Conservation (phyloP, 2,797 vertebrate species). For the Odontamblyopus lacepedii region DNA sequence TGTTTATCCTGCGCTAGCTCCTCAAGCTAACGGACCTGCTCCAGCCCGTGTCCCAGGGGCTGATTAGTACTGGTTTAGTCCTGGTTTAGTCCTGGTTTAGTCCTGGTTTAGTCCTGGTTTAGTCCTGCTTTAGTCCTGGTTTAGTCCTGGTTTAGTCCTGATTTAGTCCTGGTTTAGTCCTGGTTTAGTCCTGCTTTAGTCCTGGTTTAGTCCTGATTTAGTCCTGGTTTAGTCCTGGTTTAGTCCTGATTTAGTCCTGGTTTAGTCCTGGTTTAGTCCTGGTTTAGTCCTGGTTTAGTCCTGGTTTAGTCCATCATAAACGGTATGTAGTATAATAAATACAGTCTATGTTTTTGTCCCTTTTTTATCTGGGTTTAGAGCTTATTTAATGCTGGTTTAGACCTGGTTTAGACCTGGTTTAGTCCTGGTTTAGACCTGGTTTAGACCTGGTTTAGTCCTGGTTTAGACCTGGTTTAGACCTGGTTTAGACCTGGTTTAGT, state of each 20-base stretch:
- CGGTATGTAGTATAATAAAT: too few species aligned
- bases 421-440: not conserved
- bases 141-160: not conserved
- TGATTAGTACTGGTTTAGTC: not conserved
- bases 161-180: not conserved
- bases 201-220: not conserved
- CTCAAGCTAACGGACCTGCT: not conserved
- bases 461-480: not conserved
- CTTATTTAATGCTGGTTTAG: not conserved
- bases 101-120: not conserved
- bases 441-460: fast-evolving
- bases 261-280: not conserved
- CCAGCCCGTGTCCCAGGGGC: not conserved
- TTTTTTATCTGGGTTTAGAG: not conserved
- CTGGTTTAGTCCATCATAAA: not conserved
- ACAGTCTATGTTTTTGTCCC: too few species aligned
- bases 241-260: not conserved
- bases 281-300: not conserved
- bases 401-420: not conserved
- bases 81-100: not conserved
- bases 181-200: not conserved
- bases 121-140: not conserved
- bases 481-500: not conserved
- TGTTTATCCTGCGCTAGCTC: not conserved
- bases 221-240: not conserved